Percentiles rank a stretch among this genome's conserved stretches.
Conservation (phyloP, 1,140 invertebrate genomes). For the Globodera ellingtonae region DNA sequence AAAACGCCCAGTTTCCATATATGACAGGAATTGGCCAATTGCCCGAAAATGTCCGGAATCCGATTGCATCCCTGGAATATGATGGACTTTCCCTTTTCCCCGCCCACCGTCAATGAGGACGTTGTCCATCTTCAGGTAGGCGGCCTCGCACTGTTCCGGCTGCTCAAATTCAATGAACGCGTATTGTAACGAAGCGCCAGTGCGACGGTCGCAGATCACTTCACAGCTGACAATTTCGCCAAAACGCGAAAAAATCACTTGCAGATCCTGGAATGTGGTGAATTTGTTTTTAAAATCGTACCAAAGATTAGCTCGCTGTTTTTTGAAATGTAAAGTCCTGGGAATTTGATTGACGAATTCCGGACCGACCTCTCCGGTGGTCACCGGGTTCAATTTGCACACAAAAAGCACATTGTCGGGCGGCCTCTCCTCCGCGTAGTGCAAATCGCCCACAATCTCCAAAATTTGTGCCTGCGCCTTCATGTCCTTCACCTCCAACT, state of each 20-base stretch:
- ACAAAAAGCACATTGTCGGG: conserved; percentile 99
- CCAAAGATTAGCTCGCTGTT: no score
- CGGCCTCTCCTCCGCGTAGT: conserved; percentile 92
- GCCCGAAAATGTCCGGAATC: no score
- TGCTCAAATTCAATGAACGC: conserved; percentile 98
- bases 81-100: not conserved
- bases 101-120: conserved; percentile 84
- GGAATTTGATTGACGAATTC: not conserved
- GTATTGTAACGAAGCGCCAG: conserved; percentile 93
- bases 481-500: conserved; percentile 86
- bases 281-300: not conserved
- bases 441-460: conserved; percentile 97
- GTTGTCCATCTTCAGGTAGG: conserved; percentile 99
- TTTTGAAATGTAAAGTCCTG: no score
- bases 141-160: conserved; percentile 88
- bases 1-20: not conserved
- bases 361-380: conserved; percentile 83
- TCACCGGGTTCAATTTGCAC: conserved; percentile 99
- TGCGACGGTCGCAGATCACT: conserved; percentile 90
- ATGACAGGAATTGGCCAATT: no score
- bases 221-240: conserved; percentile 92
- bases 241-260: conserved; percentile 96
- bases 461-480: conserved; percentile 93
- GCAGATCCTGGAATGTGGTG: conserved; percentile 64
- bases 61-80: no score